A percentile compares a stretch with the other conserved stretches of the same genome.
Conservation (phyloP, 2,797 vertebrate species). For the Vipera ursinii region DNA sequence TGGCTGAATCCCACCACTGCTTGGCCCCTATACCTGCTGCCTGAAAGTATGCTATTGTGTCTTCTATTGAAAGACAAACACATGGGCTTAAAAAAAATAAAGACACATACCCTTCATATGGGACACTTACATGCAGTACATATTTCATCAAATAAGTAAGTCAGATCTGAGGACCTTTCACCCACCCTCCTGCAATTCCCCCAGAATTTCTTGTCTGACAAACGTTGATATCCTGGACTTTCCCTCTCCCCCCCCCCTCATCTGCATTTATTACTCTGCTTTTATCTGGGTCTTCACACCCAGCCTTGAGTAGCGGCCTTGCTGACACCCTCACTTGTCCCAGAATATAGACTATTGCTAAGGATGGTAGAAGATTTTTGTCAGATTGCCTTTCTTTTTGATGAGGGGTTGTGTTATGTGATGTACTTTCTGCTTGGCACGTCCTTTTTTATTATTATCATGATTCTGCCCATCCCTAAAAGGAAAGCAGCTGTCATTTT, state of each 20-base stretch:
- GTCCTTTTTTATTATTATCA: neutral
- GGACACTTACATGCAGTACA: neutral
- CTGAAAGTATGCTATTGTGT: no score
- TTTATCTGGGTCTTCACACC: neutral
- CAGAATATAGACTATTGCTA: neutral
- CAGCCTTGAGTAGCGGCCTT: neutral
- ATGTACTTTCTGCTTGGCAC: neutral
- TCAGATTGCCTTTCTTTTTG: constrained; percentile 24
- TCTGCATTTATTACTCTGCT: neutral
- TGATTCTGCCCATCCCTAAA: constrained; percentile 36
- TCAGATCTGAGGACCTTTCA: neutral
- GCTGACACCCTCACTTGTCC: neutral
- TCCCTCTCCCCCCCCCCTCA: no score
- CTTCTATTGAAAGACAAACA: no score
- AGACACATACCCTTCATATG: neutral
- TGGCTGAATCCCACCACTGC: no score
- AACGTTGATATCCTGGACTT: neutral
- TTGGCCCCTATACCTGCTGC: no score
- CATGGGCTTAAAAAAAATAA: no score
- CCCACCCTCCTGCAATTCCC: neutral
- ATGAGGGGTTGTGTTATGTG: neutral
- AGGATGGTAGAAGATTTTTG: neutral
- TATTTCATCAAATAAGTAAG: neutral
- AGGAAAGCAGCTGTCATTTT: constrained; percentile 51
- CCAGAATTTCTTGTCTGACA: neutral